Percentiles rank a stretch among this genome's conserved stretches.
Evolutionary conservation across 2,888 invertebrate genomes (phyloP).

Genomic region (Netelia fuscicornis): DNA sequence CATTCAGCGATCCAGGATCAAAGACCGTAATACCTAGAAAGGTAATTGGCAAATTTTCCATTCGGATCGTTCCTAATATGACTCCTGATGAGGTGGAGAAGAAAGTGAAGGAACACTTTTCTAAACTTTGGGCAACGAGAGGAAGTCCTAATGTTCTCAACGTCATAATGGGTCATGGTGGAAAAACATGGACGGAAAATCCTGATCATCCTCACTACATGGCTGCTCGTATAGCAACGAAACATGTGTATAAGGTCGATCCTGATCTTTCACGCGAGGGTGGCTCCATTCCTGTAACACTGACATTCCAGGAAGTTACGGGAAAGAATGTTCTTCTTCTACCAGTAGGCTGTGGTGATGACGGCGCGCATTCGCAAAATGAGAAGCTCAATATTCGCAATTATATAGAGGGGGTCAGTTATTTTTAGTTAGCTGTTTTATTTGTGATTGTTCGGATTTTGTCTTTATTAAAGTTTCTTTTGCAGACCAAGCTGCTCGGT

Average conservation of each 20-base stretch:
- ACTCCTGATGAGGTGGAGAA: constrained; percentile 93
- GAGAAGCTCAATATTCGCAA: constrained; percentile 97
- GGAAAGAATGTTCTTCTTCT: constrained; percentile 97
- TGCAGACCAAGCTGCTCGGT: constrained; percentile 95
- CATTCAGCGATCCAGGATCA: constrained; percentile 96
- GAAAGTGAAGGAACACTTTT: constrained; percentile 91
- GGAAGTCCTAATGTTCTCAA: constrained; percentile 95
- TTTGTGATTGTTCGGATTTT: background rate
- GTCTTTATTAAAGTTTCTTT: constrained; percentile 24
- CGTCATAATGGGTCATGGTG: constrained; percentile 89
- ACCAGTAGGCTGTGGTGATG: constrained; percentile 97
- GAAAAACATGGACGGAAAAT: constrained; percentile 97
- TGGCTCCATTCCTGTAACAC: constrained; percentile 98
- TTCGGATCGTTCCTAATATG: constrained; percentile 98
- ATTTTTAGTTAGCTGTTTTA: background rate
- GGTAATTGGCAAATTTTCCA: constrained; percentile 98
- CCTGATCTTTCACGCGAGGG: constrained; percentile 99
- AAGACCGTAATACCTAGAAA: constrained; percentile 98
- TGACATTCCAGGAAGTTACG: constrained; percentile 96
- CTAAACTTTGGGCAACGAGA: constrained; percentile 91
- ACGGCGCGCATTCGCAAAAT: constrained; percentile 99
- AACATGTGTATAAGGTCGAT: constrained; percentile 94
- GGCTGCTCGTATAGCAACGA: constrained; percentile 93
- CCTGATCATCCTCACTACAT: constrained; percentile 96
- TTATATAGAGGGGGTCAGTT: constrained; percentile 96